Conservation (phyloP, 1,140 invertebrate species). For the Brevipalpus yothersi region DNA sequence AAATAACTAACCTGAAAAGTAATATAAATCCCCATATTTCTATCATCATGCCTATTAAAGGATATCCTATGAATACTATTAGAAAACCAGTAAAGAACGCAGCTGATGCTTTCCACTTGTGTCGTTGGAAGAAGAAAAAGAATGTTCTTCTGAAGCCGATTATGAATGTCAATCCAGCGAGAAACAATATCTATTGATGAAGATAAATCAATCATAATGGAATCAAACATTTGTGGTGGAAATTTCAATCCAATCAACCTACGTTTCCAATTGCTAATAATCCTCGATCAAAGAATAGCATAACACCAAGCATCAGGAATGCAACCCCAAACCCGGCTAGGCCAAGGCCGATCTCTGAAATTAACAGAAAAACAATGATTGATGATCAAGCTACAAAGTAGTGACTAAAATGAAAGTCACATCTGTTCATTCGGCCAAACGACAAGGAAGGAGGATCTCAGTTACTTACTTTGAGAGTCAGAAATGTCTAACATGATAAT, state of each 20-base stretch:
- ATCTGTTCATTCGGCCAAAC: too few relatives aligned
- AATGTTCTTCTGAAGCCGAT: conserved; percentile 87
- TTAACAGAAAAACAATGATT: background rate
- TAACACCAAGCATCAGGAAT: conserved; percentile 79
- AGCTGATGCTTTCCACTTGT: conserved; percentile 74
- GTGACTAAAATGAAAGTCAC: too few relatives aligned
- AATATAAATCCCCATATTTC: conserved; percentile 50
- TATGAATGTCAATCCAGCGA: conserved; percentile 77
- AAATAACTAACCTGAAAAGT: conserved; percentile 21
- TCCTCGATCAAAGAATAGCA: conserved; percentile 91
- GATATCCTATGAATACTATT: conserved; percentile 84
- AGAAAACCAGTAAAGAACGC: conserved; percentile 86
- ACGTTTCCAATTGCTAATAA: conserved; percentile 95
- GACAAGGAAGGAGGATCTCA: too few relatives aligned
- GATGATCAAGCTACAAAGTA: background rate
- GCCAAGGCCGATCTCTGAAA: conserved; percentile 61
- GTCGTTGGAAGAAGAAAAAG: conserved; percentile 90
- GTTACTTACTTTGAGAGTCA: too few relatives aligned
- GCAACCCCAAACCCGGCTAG: conserved; percentile 82
- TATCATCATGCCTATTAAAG: conserved; percentile 80
- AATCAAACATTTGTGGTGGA: background rate
- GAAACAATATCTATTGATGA: conserved; percentile 55
- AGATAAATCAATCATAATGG: conserved; percentile 5
- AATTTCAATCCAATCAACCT: conserved; percentile 21
- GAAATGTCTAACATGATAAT: too few relatives aligned